Percentiles rank a stretch among this genome's conserved stretches.
These are phyloP conservation scores for Bombus difficillimus DNA, from an alignment of 1,140 invertebrate species.

Conservation along the genomic window DNA sequence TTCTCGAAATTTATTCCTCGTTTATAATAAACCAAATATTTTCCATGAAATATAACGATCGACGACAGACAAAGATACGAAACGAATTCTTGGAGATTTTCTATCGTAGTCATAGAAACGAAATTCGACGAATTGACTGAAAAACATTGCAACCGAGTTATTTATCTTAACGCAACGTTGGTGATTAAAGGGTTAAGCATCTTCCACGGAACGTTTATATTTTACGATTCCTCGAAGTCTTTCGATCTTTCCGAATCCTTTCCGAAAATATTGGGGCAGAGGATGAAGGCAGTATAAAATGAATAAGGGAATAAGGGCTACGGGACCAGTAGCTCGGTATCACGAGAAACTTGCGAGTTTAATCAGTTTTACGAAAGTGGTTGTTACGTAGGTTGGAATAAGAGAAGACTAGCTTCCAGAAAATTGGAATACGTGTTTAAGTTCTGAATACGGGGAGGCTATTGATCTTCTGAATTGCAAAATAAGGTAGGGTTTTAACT, in stretches of 20 bases:
- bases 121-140: neutral
- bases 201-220: neutral
- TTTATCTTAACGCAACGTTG: neutral
- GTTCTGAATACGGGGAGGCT: neutral
- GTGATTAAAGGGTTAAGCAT: neutral
- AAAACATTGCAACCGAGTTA: neutral
- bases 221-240: neutral
- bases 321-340: neutral
- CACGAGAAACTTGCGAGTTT: neutral
- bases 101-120: too few species aligned
- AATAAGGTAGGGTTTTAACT: neutral
- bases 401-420: neutral
- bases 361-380: slow-evolving; percentile 18
- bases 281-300: neutral
- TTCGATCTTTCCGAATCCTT: neutral
- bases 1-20: too few species aligned
- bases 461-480: neutral
- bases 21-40: too few species aligned
- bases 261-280: neutral
- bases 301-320: neutral
- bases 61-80: too few species aligned
- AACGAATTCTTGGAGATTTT: too few species aligned
- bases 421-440: slow-evolving; percentile 20
- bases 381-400: neutral
- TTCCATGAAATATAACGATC: too few species aligned